Evolutionary conservation across 1,140 invertebrate genomes (phyloP).

Genomic region (Stratiolaelaps scimitus): DNA sequence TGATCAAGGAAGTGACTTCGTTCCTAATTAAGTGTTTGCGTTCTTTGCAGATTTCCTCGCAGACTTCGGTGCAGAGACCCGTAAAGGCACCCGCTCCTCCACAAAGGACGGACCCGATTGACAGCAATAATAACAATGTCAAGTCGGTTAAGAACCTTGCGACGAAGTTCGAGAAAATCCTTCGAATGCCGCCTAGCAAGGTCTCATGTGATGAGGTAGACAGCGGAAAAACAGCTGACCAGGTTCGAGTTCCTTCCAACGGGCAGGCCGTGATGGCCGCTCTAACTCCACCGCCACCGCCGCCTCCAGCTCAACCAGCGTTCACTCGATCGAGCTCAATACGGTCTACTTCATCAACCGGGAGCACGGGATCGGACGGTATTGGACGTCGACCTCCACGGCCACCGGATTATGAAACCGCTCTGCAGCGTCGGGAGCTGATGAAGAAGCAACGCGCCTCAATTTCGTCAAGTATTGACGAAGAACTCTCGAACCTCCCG

Average conservation of each 20-base stretch:
- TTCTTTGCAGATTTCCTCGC: no score
- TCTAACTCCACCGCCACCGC: background rate
- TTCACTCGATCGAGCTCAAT: slow-evolving; percentile 23
- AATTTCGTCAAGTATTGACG: slow-evolving; percentile 23
- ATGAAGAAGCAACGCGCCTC: slow-evolving; percentile 25
- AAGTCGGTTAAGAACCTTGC: slow-evolving; percentile 61
- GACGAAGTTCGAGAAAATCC: slow-evolving; percentile 61
- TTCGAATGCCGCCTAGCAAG: slow-evolving; percentile 26
- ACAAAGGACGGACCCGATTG: background rate
- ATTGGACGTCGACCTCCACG: slow-evolving; percentile 33
- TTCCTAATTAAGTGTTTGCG: no score
- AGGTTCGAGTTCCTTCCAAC: slow-evolving; percentile 32
- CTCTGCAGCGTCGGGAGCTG: slow-evolving; percentile 36
- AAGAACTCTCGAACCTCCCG: slow-evolving; percentile 23
- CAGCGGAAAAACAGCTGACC: slow-evolving; percentile 31
- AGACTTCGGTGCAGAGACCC: no score
- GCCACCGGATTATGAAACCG: slow-evolving; percentile 38
- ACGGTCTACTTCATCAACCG: slow-evolving; percentile 13
- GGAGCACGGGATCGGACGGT: slow-evolving; percentile 22
- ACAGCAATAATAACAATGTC: background rate
- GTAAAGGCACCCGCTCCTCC: background rate
- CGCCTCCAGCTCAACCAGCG: background rate
- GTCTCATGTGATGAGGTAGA: slow-evolving; percentile 11
- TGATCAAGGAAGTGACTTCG: no score
- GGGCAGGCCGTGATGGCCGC: slow-evolving; percentile 3